Base-by-base conservation (phyloP, 2,113 vertebrate genomes). In the Spea multiplicata region DNA sequence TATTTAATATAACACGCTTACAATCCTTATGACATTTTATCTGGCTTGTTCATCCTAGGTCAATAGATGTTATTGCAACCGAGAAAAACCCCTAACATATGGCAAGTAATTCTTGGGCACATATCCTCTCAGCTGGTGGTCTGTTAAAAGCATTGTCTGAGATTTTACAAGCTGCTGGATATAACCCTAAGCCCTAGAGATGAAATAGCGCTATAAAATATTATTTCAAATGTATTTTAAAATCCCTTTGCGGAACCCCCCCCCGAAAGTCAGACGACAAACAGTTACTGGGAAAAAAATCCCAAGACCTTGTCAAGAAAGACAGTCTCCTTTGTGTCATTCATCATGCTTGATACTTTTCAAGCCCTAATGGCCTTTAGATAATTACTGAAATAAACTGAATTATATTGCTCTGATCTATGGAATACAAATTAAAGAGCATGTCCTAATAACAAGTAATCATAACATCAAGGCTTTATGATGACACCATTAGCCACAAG, bases 401-500 rank as follows among this genome's bases (percentile, higher is more conserved):
- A 73, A 80, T 73, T 65, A 67, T 66, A 50, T 64, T 73, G 12
- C 71, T 65, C 70, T 79, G 59, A 79, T 73, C 48, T 73, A 67
- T 66, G 70, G 71, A 55, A 50, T 66, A 80, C 66, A 80, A 80
- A 80, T 80, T 57, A 73, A 66, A 73, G 44, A 73, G 61, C 49
- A 53, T 47, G 52, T 66, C 67, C 72, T 80, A 73, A 30, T 30
- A 30, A 30, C 30, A 30, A 30, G 30, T 30, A 30, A 80, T 66
- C 77, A 57, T 50, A 50, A 80, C 70, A 80, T 80, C 70, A 80
- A 66, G 69, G 76, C 16, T 55, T 78, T 79, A 66, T 73, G 70
- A 72, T 79, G 69, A 73, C 70, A 72, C 76, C 49, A 73, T 79
- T 79, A 79, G 62, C 69, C 16, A 47, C 70, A 55, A 66, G 70